A percentile compares a stretch with the other conserved stretches of the same genome.
Conservation (phyloP, 2,113 vertebrate genomes). For the Eolophus roseicapilla region DNA sequence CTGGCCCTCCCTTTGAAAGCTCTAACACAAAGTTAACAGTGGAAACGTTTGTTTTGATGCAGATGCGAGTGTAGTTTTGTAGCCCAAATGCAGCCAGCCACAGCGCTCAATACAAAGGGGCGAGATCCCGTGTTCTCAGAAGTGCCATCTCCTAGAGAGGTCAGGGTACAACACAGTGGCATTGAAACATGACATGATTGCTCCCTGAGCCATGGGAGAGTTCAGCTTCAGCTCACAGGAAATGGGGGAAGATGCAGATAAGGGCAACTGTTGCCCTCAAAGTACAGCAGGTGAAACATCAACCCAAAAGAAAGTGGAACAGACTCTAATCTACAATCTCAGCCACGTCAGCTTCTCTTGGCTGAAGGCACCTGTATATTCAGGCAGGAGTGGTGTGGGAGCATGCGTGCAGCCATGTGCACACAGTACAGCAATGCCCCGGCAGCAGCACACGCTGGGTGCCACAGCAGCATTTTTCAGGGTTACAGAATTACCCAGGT, state of each 20-base stretch:
- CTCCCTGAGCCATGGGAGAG: background rate
- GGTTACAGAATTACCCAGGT: background rate
- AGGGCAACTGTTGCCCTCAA: background rate
- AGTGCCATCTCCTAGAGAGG: background rate
- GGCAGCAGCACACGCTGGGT: background rate
- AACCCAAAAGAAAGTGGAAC: background rate
- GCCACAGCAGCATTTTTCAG: background rate
- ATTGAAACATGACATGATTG: accelerated
- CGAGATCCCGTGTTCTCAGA: accelerated
- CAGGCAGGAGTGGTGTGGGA: background rate
- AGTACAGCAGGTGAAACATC: background rate
- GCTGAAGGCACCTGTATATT: background rate
- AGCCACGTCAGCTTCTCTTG: background rate
- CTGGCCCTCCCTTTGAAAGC: background rate
- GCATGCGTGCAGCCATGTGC: background rate
- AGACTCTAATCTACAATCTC: background rate
- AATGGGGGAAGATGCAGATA: slow-evolving; percentile 13
- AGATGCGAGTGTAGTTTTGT: background rate
- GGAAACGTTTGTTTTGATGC: background rate
- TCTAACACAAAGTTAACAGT: background rate
- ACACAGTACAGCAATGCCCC: background rate
- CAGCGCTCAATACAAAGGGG: accelerated
- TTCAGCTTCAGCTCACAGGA: background rate
- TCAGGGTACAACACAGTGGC: background rate
- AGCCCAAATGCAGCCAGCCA: background rate